Evolutionary conservation across 2,797 vertebrate genomes (phyloP).

Genomic region (Tapera naevia): DNA sequence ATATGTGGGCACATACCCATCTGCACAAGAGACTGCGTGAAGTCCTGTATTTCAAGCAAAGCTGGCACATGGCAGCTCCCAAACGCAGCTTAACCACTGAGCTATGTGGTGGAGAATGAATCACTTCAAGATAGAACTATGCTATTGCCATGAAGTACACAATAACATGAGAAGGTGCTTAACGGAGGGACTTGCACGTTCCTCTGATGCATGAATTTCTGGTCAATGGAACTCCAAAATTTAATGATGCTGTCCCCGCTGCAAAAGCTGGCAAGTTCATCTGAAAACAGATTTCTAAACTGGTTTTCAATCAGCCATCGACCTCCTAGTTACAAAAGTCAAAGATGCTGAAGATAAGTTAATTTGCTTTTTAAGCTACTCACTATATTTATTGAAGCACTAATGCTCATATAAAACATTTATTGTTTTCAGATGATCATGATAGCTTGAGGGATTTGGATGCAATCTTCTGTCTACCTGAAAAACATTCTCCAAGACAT

Average conservation of each 20-base stretch:
- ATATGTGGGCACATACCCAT: fast-evolving
- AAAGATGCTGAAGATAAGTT: neutral
- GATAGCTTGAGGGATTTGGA: neutral
- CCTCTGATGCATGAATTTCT: neutral
- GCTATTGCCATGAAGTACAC: neutral
- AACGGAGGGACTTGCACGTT: fast-evolving
- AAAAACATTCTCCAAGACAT: neutral
- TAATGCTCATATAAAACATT: neutral
- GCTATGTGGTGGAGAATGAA: neutral
- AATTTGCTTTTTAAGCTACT: neutral
- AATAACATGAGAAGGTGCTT: neutral
- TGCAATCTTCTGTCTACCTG: neutral
- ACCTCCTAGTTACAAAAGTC: neutral
- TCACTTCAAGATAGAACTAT: neutral
- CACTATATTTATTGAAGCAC: neutral
- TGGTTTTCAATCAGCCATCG: neutral
- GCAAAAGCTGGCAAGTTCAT: neutral
- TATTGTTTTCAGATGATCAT: constrained; percentile 2
- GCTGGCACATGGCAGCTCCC: neutral
- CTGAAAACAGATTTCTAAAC: neutral
- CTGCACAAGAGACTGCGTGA: fast-evolving
- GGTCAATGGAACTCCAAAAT: neutral
- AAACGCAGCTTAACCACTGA: neutral
- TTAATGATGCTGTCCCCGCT: neutral
- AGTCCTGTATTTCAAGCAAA: neutral